A percentile compares a stretch with the other conserved stretches of the same genome.
phyloP scores from a whole-genome alignment of 2,888 invertebrate genomes.

The Acleris emargana region DNA sequence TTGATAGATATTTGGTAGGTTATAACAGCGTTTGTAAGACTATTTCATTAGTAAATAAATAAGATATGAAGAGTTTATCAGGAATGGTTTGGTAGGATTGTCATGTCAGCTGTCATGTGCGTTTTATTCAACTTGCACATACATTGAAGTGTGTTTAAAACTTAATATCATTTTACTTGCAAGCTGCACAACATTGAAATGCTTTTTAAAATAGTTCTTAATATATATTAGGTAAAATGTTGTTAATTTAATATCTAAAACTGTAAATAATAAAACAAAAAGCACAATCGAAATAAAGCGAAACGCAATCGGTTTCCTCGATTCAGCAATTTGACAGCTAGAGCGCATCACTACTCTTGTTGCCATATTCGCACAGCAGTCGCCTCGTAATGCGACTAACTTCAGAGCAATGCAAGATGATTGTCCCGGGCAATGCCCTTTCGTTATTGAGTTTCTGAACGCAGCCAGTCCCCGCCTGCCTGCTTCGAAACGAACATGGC shows the following conservation, averaged over 20 bases:
- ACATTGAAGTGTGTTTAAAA: neutral
- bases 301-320: conserved; percentile 23
- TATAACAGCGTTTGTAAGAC: neutral
- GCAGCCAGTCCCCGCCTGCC: conserved; percentile 56
- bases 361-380: conserved; percentile 23
- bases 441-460: conserved; percentile 75
- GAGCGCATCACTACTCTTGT: conserved; percentile 18
- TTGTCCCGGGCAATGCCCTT: conserved; percentile 77
- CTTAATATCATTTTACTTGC: neutral
- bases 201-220: neutral
- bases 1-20: neutral
- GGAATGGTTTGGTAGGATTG: neutral
- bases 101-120: conserved; percentile 15
- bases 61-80: conserved; percentile 4
- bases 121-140: conserved; percentile 3
- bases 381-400: conserved; percentile 42
- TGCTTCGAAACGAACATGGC: conserved; percentile 66
- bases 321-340: conserved; percentile 17
- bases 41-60: conserved; percentile 32
- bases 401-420: conserved; percentile 51
- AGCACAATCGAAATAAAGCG: conserved; percentile 16
- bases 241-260: neutral
- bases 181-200: neutral
- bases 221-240: neutral
- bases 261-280: neutral